Evolutionary conservation across 2,113 vertebrate species (phyloP).

Genomic region (Forbesichthys agassizii): DNA sequence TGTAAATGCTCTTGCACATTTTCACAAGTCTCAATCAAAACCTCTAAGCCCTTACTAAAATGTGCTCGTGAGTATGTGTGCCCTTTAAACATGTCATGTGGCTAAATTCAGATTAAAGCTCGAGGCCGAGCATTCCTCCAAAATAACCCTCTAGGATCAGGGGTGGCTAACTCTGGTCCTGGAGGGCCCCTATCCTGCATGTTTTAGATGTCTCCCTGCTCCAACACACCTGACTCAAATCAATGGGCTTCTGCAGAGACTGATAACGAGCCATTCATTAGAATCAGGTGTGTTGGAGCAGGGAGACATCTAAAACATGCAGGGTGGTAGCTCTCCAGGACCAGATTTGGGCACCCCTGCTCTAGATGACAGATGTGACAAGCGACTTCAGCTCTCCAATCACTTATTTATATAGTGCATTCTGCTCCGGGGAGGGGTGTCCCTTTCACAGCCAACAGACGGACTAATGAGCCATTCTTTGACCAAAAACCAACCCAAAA

Average conservation of each 20-base stretch:
- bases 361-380: neutral
- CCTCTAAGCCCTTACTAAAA: neutral
- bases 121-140: neutral
- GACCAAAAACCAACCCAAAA: slow-evolving; percentile 32
- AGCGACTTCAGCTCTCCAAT: slow-evolving; percentile 1
- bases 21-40: slow-evolving; percentile 17
- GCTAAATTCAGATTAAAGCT: slow-evolving; percentile 17
- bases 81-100: slow-evolving; percentile 31
- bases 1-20: slow-evolving; percentile 5
- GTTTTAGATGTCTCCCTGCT: too few relatives aligned
- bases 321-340: too few relatives aligned
- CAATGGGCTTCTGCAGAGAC: too few relatives aligned
- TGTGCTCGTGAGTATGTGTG: slow-evolving; percentile 1
- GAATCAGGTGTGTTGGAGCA: too few relatives aligned
- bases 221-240: too few relatives aligned
- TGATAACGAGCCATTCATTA: too few relatives aligned
- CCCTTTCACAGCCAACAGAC: slow-evolving; percentile 13
- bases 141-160: neutral
- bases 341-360: too few relatives aligned
- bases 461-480: slow-evolving; percentile 7
- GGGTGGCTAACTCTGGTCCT: too few relatives aligned
- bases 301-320: too few relatives aligned
- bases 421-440: slow-evolving; percentile 18
- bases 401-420: slow-evolving; percentile 19
- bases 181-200: too few relatives aligned